Conservation (phyloP, 1,140 invertebrate genomes). For the Brachionus sp. region DNA sequence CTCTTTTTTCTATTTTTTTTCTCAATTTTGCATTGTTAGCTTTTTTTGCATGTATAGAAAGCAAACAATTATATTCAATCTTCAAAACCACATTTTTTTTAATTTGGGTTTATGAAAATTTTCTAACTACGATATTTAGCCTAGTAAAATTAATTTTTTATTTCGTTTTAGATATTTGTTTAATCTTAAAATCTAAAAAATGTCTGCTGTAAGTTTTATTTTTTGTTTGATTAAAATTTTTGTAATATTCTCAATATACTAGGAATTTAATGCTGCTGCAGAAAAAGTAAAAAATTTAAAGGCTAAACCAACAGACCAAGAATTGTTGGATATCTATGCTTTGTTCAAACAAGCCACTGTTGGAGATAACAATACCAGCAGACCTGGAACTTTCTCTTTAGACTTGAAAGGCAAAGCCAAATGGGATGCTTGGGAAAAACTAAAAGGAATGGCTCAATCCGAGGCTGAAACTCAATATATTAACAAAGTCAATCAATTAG, state of each 20-base stretch:
- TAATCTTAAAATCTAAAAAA: neutral
- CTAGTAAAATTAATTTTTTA: neutral
- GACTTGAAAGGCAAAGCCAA: conserved; percentile 67
- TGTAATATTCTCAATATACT: neutral
- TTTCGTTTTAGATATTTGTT: neutral
- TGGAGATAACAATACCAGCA: conserved; percentile 62
- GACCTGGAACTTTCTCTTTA: conserved; percentile 63
- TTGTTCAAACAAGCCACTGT: conserved; percentile 65
- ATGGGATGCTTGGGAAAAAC: conserved; percentile 65
- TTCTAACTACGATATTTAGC: neutral
- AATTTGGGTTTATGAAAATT: neutral
- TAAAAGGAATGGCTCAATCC: conserved; percentile 60
- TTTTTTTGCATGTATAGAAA: neutral
- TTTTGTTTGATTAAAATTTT: neutral
- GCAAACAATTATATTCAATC: neutral
- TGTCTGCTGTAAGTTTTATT: conserved; percentile 28
- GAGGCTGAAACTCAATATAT: conserved; percentile 57
- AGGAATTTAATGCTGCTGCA: conserved; percentile 40
- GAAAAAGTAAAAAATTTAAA: conserved; percentile 57
- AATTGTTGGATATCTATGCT: conserved; percentile 64
- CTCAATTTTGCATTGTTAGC: neutral
- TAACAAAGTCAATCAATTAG: conserved; percentile 54
- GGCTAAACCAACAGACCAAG: conserved; percentile 62
- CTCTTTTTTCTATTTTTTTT: neutral
- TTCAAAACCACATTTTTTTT: neutral